Evolutionary conservation across 2,797 vertebrate species (phyloP), one percentile per base, ranked within the genome.

Genomic region (Gymnoscopelus microlampas): DNA sequence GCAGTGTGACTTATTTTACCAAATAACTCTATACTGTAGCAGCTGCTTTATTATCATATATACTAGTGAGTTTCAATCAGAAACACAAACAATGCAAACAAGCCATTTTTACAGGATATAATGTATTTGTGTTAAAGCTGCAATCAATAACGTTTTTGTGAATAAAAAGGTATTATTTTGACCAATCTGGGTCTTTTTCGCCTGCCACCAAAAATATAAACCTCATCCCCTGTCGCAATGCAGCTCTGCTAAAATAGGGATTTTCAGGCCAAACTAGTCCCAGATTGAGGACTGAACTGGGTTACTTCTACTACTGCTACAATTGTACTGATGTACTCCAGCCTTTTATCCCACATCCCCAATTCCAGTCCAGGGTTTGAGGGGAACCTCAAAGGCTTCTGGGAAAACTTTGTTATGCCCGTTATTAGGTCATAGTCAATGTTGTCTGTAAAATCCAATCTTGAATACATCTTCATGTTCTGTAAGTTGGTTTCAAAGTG

Each of bases 221-320:
- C 55, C 50, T 65, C 13, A 51, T 66, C 70, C 70, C 59, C 53
- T 80, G 68, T 66, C 2, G 15, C 80, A 63, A 66, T 63, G 53
- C 80, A 76, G 64, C 75, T 63, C 60, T 73, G 76, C 83, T 85
- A 80, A 86, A 91, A 92, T 79, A 79, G 70, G 85, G 32, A 35
- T 66, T 72, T 63, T 50, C 70, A 69, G 54, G 64, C 67, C 53
- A 85, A 86, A 73, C 68, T 81, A 74, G 83, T 85, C 90, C 89
- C 84, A 92, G 87, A 92, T 91, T 88, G 84, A 82, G 66, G 80
- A 74, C 48, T 84, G 66, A 93, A 95, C 70, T 85, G 78, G 91
- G 92, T 93, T 92, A 93, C 78, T 67, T 60, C 66, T 44, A 44
- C 39, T 9, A 44, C 39, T 44, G 1, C 39, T 44, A 44, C 39